Evolutionary conservation across 2,113 vertebrate species (phyloP), one percentile per base, ranked within the genome.

Genomic region (Scomber japonicus): DNA sequence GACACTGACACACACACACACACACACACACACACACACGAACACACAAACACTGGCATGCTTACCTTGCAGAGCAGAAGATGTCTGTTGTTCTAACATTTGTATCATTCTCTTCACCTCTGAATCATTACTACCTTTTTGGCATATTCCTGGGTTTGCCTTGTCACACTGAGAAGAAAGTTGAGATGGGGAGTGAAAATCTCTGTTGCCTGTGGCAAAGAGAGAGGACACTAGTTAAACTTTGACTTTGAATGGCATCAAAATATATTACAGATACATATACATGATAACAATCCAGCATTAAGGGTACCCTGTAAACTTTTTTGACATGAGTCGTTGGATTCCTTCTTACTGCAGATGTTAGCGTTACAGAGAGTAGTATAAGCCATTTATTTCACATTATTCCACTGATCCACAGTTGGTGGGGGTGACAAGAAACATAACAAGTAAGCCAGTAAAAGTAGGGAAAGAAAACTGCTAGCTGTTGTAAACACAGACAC

Each of bases 11-110:
- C 50, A 82, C 6, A 40, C 31, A 5, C n/a, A 57, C 9, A 72
- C 0, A 19, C 40, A 87, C 21, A 48, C 51, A 71, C 50, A 82
- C 6, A 40, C 31, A 5, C n/a, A 57, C 9, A 72, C 0, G 17
- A 31, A 31, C 56, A 30, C 77, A 79, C 55, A 87, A 17, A 48
- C 51, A 71, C 50, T 21, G 21, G 21, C 21, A 21, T 21, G 31
- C 77, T 92, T 95, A 96, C 97, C 96, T 93, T 94, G 94, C 73
- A 93, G 87, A 80, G 93, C 90, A 71, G 95, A 94, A 7, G 95
- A 92, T 19, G 95, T 86, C 72, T 96, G 95, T 81, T 96, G 95
- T 83, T 96, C 95, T 9, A 95, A 95, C 27, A 95, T 94, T 76
- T 95, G 87, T 78, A 95, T 96, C 92, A 95, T 95, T 79, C 93